Base-by-base conservation (phyloP, 2,888 invertebrate genomes). In the Anthoptus insignis region DNA sequence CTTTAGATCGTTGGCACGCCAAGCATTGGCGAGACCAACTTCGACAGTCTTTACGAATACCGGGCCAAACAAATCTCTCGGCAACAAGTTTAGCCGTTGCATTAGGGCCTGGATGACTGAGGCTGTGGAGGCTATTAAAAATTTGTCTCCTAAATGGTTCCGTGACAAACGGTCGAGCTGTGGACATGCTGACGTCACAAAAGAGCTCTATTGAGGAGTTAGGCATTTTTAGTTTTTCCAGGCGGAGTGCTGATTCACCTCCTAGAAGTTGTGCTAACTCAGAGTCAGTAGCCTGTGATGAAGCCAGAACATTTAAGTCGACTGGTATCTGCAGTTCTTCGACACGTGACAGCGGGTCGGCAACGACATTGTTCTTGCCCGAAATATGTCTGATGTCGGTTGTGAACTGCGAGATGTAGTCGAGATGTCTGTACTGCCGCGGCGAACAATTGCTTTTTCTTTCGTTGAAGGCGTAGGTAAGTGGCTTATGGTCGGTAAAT, bases 321-420 rank as follows among this genome's bases (percentile, higher is more conserved):
- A 73, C 11, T 14, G 74, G 69, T 11, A n/a, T 13, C 11, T 52
- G 49, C 2, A 78, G 14, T 22, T 61, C 70, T 2, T 78, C 73
- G 6, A 81, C 58, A 3, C 83, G 71, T 1, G 79, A 84, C 5
- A 85, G 66, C 0, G 79, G 61, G 65, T 86, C 86, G 0, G 84
- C 84, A 0, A 82, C 79, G 0, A 77, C 66, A 53, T 87, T 85
- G 24, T 79, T 72, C 27, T 73, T 67, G 0, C 83, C 81, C 3
- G 74, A 50, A 3, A 87, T 73, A 63, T 84, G 74, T 4, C 70
- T 66, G 5, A 85, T 80, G 58, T 81, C 76, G 0, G 79, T 83
- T 0, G 81, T 76, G 66, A 85, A 86, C 61, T 85, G 80, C 0
- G 74, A 56, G 21, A 85, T 81, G 19, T 71, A 81, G 52, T 79